These are phyloP conservation scores for Hemicentrotus pulcherrimus DNA, from an alignment of 35 echinoderm and acorn worm genomes.

Conservation along the genomic window DNA sequence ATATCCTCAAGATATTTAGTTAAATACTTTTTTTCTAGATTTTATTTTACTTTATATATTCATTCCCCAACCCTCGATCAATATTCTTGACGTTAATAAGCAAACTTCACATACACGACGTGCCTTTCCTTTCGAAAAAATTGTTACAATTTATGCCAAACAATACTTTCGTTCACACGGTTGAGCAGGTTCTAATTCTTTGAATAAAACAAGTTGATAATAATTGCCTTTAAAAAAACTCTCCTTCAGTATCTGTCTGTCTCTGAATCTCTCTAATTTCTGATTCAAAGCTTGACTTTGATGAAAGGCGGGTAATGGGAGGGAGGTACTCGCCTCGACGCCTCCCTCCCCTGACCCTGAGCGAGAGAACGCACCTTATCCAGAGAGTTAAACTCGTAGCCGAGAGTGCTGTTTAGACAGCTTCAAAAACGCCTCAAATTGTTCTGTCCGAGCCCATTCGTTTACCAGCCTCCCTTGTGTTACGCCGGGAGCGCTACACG, in stretches of 20 bases:
- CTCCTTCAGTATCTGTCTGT: not conserved
- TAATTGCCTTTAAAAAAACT: not conserved
- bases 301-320: not conserved
- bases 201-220: no score
- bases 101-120: no score
- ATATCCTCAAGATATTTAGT: no score
- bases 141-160: no score
- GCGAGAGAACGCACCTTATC: not conserved
- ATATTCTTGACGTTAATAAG: no score
- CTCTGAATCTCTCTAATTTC: not conserved
- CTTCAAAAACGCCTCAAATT: slow-evolving; percentile 46
- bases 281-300: slow-evolving; percentile 1
- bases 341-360: not conserved
- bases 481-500: slow-evolving; percentile 39
- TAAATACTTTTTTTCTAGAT: no score
- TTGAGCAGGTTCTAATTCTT: no score
- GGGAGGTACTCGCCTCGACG: not conserved
- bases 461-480: slow-evolving; percentile 43
- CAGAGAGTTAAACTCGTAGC: slow-evolving; percentile 19
- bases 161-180: no score
- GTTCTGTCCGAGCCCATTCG: slow-evolving; percentile 29
- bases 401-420: slow-evolving; percentile 37
- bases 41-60: no score
- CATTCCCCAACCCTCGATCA: no score
- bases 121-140: no score